Conservation (phyloP, 2,797 vertebrate species). For the Macropus fuliginosus region DNA sequence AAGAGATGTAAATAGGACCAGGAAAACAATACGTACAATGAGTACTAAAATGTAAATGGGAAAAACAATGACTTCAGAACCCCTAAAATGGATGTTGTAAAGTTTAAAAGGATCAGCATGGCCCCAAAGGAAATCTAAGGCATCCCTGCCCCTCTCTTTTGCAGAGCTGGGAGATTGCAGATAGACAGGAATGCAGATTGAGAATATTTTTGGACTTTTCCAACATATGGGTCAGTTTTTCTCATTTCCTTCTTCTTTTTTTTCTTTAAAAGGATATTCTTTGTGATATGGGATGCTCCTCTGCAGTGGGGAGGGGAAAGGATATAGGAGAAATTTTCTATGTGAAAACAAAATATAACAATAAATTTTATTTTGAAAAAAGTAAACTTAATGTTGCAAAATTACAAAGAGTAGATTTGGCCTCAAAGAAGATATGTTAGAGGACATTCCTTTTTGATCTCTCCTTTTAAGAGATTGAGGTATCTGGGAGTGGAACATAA, state of each 20-base stretch:
- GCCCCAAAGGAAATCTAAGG: background rate
- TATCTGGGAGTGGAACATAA: background rate
- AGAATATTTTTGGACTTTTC: background rate
- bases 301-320: background rate
- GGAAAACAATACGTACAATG: background rate
- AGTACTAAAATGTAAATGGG: background rate
- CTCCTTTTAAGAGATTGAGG: background rate
- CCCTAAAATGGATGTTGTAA: background rate
- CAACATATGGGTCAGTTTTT: background rate
- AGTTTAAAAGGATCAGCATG: background rate
- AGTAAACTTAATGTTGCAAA: background rate
- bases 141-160: background rate
- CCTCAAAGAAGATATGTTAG: background rate
- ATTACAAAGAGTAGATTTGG: background rate
- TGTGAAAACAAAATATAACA: background rate
- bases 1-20: background rate
- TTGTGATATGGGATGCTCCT: background rate
- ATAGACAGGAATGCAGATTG: background rate
- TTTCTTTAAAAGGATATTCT: background rate
- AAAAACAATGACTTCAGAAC: background rate
- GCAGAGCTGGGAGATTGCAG: background rate
- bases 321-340: background rate
- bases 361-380: background rate
- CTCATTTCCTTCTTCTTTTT: background rate
- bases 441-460: background rate